Percentiles rank a stretch among this genome's conserved stretches.
Evolutionary conservation across 2,113 vertebrate species (phyloP).

Genomic region (Herpetotheres cachinnans): DNA sequence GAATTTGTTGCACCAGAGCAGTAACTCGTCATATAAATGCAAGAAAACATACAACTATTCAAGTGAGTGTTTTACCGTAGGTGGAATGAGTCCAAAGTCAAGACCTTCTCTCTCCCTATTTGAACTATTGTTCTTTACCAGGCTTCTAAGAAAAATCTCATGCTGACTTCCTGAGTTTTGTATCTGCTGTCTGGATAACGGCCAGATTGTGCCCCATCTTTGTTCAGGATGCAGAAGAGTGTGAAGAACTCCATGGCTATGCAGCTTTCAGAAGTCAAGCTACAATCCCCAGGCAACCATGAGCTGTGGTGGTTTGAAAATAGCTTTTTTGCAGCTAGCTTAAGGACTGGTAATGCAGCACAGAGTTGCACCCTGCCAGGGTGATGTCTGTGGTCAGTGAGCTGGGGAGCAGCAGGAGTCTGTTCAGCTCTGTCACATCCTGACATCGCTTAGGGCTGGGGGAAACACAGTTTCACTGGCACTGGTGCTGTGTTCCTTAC

Average conservation of each 20-base stretch:
- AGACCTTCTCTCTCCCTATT: not conserved
- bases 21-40: not conserved
- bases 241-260: not conserved
- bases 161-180: not conserved
- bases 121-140: not conserved
- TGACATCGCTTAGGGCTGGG: not conserved
- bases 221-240: not conserved
- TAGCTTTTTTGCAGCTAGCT: not conserved
- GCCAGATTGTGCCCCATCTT: not conserved
- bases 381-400: not conserved
- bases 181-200: not conserved
- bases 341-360: not conserved
- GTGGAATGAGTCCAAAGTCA: not conserved
- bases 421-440: not conserved
- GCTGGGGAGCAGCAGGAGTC: not conserved
- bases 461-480: not conserved
- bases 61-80: not conserved
- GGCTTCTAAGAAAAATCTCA: not conserved
- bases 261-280: not conserved
- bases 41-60: not conserved
- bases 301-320: not conserved
- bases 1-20: not conserved
- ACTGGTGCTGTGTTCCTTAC: not conserved
- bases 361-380: not conserved
- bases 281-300: not conserved